Conservation (phyloP, 2,113 vertebrate species). For the Elachura formosa region DNA sequence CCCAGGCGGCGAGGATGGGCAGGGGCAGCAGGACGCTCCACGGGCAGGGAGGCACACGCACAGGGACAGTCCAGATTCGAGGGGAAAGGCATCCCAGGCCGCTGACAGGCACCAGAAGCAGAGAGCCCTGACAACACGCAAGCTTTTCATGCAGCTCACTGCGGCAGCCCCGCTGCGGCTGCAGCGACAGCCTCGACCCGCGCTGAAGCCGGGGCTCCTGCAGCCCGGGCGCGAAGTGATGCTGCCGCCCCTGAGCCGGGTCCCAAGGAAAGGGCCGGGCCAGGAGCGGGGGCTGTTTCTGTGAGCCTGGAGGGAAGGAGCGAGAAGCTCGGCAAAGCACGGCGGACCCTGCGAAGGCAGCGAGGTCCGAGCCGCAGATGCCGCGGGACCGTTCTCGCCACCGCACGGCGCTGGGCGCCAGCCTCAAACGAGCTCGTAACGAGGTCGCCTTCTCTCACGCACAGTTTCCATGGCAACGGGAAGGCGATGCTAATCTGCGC, state of each 20-base stretch:
- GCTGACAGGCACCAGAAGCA: background rate
- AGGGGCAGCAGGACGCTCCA: background rate
- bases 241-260: too few species aligned
- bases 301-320: background rate
- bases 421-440: background rate
- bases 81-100: background rate
- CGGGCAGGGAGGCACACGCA: background rate
- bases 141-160: background rate
- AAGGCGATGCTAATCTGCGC: background rate
- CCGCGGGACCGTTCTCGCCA: background rate
- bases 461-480: slow-evolving; percentile 47
- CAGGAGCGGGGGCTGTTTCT: background rate
- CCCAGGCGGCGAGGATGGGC: background rate
- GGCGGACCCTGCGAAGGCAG: background rate
- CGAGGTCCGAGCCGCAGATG: fast-evolving
- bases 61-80: background rate
- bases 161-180: fast-evolving
- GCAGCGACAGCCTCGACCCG: background rate
- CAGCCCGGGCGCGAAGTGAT: background rate
- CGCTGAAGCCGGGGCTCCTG: fast-evolving
- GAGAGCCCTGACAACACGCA: background rate
- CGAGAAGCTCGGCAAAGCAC: background rate
- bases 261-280: background rate
- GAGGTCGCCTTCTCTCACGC: slow-evolving; percentile 3
- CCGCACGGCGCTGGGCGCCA: background rate